Evolutionary conservation across 2,797 vertebrate species (phyloP), one percentile per base, ranked within the genome.

Genomic region (Oreortyx pictus): DNA sequence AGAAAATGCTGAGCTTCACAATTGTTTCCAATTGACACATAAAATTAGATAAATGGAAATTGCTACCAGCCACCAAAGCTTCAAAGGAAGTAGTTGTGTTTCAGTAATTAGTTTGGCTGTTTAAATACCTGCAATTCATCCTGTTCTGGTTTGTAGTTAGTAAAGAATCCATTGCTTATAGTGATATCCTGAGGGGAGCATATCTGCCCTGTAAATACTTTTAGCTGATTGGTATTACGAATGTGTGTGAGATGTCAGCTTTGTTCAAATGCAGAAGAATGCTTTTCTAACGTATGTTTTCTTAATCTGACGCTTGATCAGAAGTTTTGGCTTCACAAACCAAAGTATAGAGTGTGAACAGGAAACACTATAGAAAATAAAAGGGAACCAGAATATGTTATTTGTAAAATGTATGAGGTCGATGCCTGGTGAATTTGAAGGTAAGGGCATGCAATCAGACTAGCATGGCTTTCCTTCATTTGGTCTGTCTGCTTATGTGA

Each of bases 31-130:
- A 33, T 65, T 87, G 67, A 76, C 76, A 80, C 66, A 25, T 50
- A 78, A 93, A 88, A 93, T 76, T 47, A 93, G 89, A 90, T 84
- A 84, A 93, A 91, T 91, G 85, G 74, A 86, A 84, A n/a, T 66
- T 89, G 80, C 80, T 94, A 20, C 44, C 49, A 22, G 83, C n/a
- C 86, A 60, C 47, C 80, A 57, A 91, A 78, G 80, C 84, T 95
- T 93, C 85, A 95, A 77, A 94, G 91, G 76, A 91, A 85, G 61
- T 90, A 86, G 65, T 92, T 96, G 43, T 67, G 82, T 91, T 95
- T 86, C 54, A 74, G 88, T 96, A 95, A 96, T 94, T 95, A 82
- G 37, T 90, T 96, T 91, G 92, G 46, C 64, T 89, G 61, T 92
- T 95, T 93, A 91, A 94, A 75, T 92, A 86, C 88, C 84, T 93